Percentiles rank a stretch among this genome's conserved stretches.
Evolutionary conservation across 2,797 vertebrate species (phyloP).

Genomic region (Chiroxiphia lanceolata): DNA sequence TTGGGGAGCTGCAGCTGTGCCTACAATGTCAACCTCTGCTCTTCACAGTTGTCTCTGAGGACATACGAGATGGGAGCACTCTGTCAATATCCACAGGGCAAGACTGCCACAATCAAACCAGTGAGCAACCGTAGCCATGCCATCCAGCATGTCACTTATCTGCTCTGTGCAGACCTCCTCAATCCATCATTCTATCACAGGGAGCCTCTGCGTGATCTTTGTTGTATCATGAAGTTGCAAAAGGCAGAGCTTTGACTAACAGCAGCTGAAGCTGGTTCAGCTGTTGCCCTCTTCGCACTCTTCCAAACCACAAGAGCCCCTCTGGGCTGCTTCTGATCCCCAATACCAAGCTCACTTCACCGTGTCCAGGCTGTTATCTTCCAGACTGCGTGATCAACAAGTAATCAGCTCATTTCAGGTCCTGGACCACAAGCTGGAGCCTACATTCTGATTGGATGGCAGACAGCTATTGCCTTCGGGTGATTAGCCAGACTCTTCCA

Average conservation of each 20-base stretch:
- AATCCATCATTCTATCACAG: background rate
- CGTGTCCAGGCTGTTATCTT: background rate
- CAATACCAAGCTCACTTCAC: background rate
- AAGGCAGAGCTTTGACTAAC: background rate
- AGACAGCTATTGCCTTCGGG: background rate
- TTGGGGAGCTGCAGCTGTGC: background rate
- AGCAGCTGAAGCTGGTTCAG: background rate
- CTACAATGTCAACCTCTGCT: background rate
- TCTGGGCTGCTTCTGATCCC: background rate
- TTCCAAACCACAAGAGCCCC: fast-evolving
- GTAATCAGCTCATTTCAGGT: background rate
- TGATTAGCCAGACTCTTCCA: background rate
- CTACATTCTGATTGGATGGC: background rate
- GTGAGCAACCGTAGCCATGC: fast-evolving
- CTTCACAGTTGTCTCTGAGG: background rate
- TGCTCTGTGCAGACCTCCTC: background rate
- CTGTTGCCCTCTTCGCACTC: background rate
- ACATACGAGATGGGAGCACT: background rate
- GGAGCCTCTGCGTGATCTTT: background rate
- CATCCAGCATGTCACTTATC: background rate
- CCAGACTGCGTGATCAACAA: background rate
- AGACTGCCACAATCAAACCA: background rate
- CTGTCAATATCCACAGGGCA: background rate
- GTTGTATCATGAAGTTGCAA: background rate
- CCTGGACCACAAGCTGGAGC: background rate